Evolutionary conservation across 2,888 invertebrate genomes (phyloP), one percentile per base, ranked within the genome.

Genomic region (Chymomyza fuscimana): DNA sequence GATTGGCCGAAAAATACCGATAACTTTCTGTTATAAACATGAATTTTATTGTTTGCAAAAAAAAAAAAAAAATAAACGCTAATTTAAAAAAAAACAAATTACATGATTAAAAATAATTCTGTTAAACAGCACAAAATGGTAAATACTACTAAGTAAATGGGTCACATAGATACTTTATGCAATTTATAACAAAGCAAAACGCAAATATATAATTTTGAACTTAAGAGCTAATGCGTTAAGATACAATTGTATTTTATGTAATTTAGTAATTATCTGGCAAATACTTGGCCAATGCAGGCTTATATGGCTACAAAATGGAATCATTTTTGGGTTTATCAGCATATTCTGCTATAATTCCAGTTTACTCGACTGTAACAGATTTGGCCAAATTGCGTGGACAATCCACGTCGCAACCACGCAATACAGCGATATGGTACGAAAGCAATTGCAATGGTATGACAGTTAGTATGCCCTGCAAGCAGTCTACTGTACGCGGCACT

Each of bases 401-500:
- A 92, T 99, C 99, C 52, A 99, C 98, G 91, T 99, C 99, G 92
- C 97, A 98, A 69, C 96, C 98, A 73, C 96, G 95, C 77, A 98
- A 93, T 15, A 99, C 98, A 25, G 99, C 99, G 89, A 99, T 97
- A 92, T 99, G 99, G 93, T 98, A 99, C 69, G 98, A 98, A 16
- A 99, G 94, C 71, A 99, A 93, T 93, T 99, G 99, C 95, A 99
- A 95, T 7, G 99, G 99, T 91, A 99, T 99, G 65, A 99, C 99
- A 0, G 98, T 97, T 40, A 99, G 93, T 79, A 99, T 94, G 63
- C 98, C 98, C 93, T 93, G 97, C 32, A 99, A 94, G 90, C 99
- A 99, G 91, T 99, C 99, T 10, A 99, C 99, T 0, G 98, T 97
- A 92, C 95, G 96, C 7, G 99, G 99, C 67, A 99, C 95, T 92